A percentile compares a stretch with the other conserved stretches of the same genome.
Conservation (phyloP, 2,113 vertebrate species). For the Tetrao urogallus region DNA sequence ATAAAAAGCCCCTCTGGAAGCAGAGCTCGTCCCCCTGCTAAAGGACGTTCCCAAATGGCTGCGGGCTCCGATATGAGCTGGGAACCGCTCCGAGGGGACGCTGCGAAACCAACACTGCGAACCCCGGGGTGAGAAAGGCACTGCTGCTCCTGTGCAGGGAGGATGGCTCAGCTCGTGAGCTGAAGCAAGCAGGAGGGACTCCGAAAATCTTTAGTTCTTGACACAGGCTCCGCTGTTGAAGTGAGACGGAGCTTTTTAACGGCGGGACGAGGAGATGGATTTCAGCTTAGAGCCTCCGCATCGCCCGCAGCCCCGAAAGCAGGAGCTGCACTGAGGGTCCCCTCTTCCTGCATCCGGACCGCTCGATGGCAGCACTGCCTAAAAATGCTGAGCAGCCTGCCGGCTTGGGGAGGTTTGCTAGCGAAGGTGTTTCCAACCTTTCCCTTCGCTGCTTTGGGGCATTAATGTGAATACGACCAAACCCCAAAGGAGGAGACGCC, state of each 20-base stretch:
- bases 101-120: fast-evolving
- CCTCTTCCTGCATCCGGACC: not conserved
- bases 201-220: not conserved
- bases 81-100: not conserved
- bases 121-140: fast-evolving
- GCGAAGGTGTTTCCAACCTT: not conserved
- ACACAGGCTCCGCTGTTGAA: fast-evolving
- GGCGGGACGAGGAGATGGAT: fast-evolving
- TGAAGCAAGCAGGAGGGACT: not conserved
- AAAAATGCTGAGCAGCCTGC: not conserved
- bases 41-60: not conserved
- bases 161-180: fast-evolving
- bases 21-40: fast-evolving
- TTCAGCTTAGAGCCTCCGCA: fast-evolving
- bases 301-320: not conserved
- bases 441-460: fast-evolving
- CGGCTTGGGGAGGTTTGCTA: not conserved
- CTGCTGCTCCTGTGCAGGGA: not conserved
- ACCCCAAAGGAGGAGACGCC: not conserved
- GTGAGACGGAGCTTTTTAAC: fast-evolving
- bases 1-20: not conserved
- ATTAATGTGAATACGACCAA: not conserved
- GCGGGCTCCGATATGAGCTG: fast-evolving
- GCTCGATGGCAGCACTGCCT: constrained; percentile 48
- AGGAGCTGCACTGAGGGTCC: no score